A percentile compares a stretch with the other conserved stretches of the same genome.
phyloP scores from a whole-genome alignment of 2,888 invertebrate species.

The Agriotes lineatus region DNA sequence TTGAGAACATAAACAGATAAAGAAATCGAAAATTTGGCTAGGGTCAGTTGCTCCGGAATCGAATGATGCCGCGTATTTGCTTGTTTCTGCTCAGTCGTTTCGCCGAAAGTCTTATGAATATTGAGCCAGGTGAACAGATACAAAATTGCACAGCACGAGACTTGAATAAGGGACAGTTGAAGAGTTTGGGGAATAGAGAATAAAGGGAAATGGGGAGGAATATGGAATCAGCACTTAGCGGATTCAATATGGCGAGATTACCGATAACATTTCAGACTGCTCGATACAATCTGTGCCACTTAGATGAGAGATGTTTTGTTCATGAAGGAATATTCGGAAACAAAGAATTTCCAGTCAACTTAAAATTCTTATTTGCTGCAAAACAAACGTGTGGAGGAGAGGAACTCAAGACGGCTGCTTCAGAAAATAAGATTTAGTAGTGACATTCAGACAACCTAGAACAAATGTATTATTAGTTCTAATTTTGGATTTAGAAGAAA shows the following conservation, averaged over 20 bases:
- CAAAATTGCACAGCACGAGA: constrained; percentile 49
- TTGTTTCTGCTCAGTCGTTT: constrained; percentile 11
- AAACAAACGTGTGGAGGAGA: no score
- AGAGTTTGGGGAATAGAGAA: constrained; percentile 46
- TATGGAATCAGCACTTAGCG: constrained; percentile 49
- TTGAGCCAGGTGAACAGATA: constrained; percentile 50
- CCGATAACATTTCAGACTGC: constrained; percentile 43
- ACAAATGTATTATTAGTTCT: neutral
- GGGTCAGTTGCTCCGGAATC: neutral
- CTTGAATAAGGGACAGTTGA: constrained; percentile 44
- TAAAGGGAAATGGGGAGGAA: constrained; percentile 46
- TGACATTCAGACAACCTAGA: neutral
- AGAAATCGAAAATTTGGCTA: no score
- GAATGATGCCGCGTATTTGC: constrained; percentile 12
- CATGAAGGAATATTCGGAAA: constrained; percentile 15
- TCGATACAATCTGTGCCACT: constrained; percentile 36
- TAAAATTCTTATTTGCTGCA: neutral
- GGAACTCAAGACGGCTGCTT: no score
- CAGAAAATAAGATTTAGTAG: no score
- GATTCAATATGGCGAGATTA: constrained; percentile 50
- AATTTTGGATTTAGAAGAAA: no score
- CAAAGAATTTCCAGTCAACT: constrained; percentile 10
- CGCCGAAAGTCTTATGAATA: constrained; percentile 47
- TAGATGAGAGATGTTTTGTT: constrained; percentile 24
- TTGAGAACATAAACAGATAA: no score